phyloP scores from a whole-genome alignment of 2,113 vertebrate genomes.

The Erinaceus europaeus region DNA sequence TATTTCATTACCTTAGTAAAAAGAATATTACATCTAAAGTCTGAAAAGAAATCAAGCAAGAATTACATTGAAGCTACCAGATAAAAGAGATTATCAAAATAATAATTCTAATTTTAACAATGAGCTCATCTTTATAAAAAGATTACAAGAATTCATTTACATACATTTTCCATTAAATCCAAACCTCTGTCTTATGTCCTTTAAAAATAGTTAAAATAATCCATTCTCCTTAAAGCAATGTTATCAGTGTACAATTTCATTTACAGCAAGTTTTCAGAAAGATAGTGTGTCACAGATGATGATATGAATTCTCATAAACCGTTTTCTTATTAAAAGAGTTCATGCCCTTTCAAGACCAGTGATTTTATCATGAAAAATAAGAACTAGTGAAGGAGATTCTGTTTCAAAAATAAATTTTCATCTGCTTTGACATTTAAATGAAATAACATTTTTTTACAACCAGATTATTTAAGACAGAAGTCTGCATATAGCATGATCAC shows the following conservation, averaged over 20 bases:
- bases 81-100: not conserved
- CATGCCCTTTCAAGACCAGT: conserved; percentile 15
- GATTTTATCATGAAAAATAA: conserved; percentile 41
- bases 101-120: conserved; percentile 16
- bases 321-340: conserved; percentile 23
- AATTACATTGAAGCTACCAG: too few species aligned
- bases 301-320: not conserved
- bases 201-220: conserved; percentile 3
- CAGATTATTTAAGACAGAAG: not conserved
- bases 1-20: too few species aligned
- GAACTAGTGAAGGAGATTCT: not conserved
- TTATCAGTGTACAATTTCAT: not conserved
- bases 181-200: not conserved
- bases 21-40: too few species aligned
- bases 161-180: not conserved
- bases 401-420: conserved; percentile 28
- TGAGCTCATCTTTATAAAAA: not conserved
- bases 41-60: too few species aligned
- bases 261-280: not conserved
- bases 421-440: conserved; percentile 20
- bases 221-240: not conserved
- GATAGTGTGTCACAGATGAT: conserved; percentile 28
- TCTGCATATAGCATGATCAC: not conserved
- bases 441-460: conserved; percentile 35
- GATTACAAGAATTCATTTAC: not conserved